Evolutionary conservation across 2,888 invertebrate species (phyloP).

Genomic region (Arrhopalites spinosus): DNA sequence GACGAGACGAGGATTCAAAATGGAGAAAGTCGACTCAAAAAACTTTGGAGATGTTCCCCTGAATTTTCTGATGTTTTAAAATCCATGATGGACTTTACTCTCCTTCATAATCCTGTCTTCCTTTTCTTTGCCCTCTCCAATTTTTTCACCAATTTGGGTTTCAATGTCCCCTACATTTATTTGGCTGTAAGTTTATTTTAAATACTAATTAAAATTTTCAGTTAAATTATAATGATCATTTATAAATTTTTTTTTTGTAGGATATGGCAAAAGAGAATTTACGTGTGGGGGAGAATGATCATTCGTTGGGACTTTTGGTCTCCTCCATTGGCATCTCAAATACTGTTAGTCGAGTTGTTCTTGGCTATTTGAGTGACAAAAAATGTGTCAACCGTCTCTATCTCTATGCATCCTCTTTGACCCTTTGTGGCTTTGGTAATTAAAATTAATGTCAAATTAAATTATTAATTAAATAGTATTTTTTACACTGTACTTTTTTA

Average conservation of each 20-base stretch:
- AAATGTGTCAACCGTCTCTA: conserved; percentile 67
- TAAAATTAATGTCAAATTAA: not conserved
- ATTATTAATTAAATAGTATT: not conserved
- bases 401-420: conserved; percentile 86
- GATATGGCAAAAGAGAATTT: conserved; percentile 67
- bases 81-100: conserved; percentile 83
- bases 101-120: conserved; percentile 84
- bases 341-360: conserved; percentile 81
- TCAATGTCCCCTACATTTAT: conserved; percentile 91
- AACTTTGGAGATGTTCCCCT: conserved; percentile 66
- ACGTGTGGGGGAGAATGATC: conserved; percentile 60
- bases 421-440: conserved; percentile 83
- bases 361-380: conserved; percentile 76
- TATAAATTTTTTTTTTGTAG: conserved; percentile 56
- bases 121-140: conserved; percentile 90
- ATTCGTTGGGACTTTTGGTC: conserved; percentile 74
- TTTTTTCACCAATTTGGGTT: conserved; percentile 92
- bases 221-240: not conserved
- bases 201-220: too few relatives aligned
- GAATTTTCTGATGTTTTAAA: conserved; percentile 73
- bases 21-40: conserved; percentile 37
- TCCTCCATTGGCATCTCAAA: conserved; percentile 85
- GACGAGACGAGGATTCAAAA: too few relatives aligned
- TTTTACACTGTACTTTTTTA: too few relatives aligned
- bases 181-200: conserved; percentile 69